phyloP scores from a whole-genome alignment of 92 coral and sea anemone species.

The Virgularia gustaviana region DNA sequence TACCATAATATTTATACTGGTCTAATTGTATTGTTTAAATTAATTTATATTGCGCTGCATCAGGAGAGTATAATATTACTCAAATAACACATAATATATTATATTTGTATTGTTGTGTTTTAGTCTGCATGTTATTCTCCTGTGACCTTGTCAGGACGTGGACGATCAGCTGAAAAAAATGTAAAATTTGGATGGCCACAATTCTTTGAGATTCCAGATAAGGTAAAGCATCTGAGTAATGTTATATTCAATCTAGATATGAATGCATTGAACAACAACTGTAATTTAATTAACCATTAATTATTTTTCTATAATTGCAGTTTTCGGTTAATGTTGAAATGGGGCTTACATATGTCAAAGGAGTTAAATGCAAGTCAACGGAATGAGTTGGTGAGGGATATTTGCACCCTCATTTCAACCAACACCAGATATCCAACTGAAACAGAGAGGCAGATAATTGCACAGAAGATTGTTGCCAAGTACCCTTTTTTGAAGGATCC shows the following conservation, averaged over 20 bases:
- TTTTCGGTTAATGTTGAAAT: conserved; percentile 52
- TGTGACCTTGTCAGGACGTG: background rate
- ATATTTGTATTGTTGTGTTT: background rate
- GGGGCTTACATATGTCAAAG: conserved; percentile 25
- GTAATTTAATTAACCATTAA: background rate
- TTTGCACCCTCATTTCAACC: conserved; percentile 41
- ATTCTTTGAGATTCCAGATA: conserved; percentile 7
- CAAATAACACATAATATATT: no score
- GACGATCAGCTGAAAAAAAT: conserved; percentile 5
- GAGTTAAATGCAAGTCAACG: conserved; percentile 31
- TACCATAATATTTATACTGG: no score
- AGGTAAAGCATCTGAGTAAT: background rate
- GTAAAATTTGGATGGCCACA: conserved; percentile 13
- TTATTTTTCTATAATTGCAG: conserved; percentile 32
- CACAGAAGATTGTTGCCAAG: conserved; percentile 32
- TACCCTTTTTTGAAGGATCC: conserved; percentile 47
- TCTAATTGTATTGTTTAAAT: no score
- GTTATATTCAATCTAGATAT: background rate
- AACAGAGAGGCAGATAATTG: conserved; percentile 29
- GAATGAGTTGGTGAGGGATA: conserved; percentile 48
- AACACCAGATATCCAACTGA: conserved; percentile 54
- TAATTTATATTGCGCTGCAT: no score
- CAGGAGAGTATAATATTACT: no score
- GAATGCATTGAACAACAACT: background rate
- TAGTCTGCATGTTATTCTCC: background rate